Evolutionary conservation across 2,888 invertebrate species (phyloP), one percentile per base, ranked within the genome.

Genomic region (Parnassius orleans): DNA sequence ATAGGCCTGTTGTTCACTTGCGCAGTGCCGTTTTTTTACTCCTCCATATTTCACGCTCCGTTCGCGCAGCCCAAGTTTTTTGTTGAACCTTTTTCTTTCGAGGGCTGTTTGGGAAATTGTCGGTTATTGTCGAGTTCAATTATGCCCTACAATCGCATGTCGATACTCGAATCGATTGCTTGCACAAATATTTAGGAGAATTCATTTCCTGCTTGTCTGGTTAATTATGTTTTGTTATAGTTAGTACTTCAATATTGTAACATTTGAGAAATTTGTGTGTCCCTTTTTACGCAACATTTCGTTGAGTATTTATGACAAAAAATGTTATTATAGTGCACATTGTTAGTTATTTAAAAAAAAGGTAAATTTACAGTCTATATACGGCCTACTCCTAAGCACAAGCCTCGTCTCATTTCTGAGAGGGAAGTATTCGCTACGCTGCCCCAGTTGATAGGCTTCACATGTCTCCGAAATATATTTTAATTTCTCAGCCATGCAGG

Each of bases 1-100:
- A 84, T 84, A 80, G 78, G 74, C 54, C 78, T 71, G 82, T 84
- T 88, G 88, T 87, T 88, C 87, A 86, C 87, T 90, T 89, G 88
- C 86, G 88, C 78, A 86, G 80, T 81, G 62, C 61, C 15, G 85
- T 86, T 79, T 79, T 86, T 82, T 76, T 78, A 15, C 46, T 15
- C 46, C n/a, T 46, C 72, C 81, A 88, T 86, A 88, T 88, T 89
- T 88, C 83, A 89, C 87, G 90, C 85, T 84, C 79, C 79, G 87
- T 87, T 87, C 80, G 85, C 81, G 81, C 76, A 69, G 78, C 73
- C 73, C 75, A 60, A 69, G 70, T 14, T 53, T 83, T 85, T 83
- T 83, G 79, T 79, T 68, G 64, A 72, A 69, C 66, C 76, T 79
- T 80, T 80, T 80, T 79, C 71, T 60, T 69, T 75, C 69, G 73